phyloP scores from a whole-genome alignment of 2,888 invertebrate species.

The Epirrhoe tristata region DNA sequence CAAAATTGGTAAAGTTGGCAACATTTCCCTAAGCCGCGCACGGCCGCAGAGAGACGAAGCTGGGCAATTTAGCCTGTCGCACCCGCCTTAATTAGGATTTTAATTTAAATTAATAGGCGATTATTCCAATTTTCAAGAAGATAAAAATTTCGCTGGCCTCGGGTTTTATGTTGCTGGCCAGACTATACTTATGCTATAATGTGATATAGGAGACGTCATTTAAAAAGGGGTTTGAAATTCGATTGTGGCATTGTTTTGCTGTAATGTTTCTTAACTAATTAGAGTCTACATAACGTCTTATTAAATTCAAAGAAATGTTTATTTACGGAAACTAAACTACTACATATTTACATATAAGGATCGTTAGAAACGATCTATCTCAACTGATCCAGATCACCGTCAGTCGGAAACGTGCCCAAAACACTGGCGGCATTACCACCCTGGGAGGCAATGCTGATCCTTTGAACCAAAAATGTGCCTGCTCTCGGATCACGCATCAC shows the following conservation, averaged over 20 bases:
- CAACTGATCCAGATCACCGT: too few species aligned
- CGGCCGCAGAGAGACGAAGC: conserved; percentile 64
- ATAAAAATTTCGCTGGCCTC: conserved; percentile 55
- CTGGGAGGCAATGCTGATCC: too few species aligned
- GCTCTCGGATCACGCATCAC: too few species aligned
- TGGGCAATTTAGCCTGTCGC: conserved; percentile 72
- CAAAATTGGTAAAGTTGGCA: conserved; percentile 17
- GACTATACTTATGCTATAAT: background rate
- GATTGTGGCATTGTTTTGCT: background rate
- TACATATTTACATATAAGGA: too few species aligned
- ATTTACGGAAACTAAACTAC: too few species aligned
- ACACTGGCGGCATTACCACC: too few species aligned
- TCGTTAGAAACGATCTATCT: too few species aligned
- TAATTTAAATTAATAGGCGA: conserved; percentile 81
- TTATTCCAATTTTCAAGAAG: conserved; percentile 69
- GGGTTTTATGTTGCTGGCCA: conserved; percentile 41
- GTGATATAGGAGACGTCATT: background rate
- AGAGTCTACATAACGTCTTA: too few species aligned
- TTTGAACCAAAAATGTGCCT: too few species aligned
- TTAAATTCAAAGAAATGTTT: too few species aligned
- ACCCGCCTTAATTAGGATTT: conserved; percentile 75
- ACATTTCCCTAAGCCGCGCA: conserved; percentile 25
- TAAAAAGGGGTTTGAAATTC: background rate
- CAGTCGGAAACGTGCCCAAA: too few species aligned
- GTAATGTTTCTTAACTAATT: background rate